Conservation (phyloP, 2,797 vertebrate species). For the Mustela erminea region DNA sequence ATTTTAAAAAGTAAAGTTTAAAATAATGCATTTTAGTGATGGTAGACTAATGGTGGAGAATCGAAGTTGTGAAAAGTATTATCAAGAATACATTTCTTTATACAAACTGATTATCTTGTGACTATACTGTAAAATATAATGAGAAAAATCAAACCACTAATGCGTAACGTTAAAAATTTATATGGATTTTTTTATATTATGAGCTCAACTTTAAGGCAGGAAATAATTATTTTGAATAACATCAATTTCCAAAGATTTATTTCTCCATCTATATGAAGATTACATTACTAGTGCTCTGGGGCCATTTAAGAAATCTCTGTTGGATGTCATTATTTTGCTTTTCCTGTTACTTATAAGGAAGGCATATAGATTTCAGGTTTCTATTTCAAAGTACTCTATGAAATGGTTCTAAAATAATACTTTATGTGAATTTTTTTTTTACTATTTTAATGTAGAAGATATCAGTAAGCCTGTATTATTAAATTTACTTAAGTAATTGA, state of each 20-base stretch:
- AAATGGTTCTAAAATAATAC: not conserved
- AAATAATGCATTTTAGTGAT: not conserved
- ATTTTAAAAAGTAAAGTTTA: slow-evolving; percentile 31
- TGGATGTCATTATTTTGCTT: not conserved
- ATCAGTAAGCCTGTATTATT: not conserved
- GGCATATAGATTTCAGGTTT: not conserved
- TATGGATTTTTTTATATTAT: not conserved
- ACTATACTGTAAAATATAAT: not conserved
- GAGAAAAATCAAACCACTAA: not conserved
- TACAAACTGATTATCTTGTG: slow-evolving; percentile 3
- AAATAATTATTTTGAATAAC: not conserved
- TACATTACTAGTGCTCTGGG: not conserved
- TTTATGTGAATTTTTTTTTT: not conserved
- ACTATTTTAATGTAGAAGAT: not conserved
- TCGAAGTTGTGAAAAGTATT: not conserved
- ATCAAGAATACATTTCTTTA: not conserved
- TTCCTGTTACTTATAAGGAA: not conserved
- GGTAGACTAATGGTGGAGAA: not conserved
- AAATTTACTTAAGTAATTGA: not conserved
- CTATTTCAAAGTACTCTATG: not conserved
- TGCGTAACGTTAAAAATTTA: not conserved
- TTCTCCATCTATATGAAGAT: not conserved
- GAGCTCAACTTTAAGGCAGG: not conserved
- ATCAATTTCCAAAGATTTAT: not conserved
- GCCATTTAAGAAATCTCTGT: not conserved